Base-by-base conservation (phyloP, 2,797 vertebrate species). In the Podarcis lilfordi region DNA sequence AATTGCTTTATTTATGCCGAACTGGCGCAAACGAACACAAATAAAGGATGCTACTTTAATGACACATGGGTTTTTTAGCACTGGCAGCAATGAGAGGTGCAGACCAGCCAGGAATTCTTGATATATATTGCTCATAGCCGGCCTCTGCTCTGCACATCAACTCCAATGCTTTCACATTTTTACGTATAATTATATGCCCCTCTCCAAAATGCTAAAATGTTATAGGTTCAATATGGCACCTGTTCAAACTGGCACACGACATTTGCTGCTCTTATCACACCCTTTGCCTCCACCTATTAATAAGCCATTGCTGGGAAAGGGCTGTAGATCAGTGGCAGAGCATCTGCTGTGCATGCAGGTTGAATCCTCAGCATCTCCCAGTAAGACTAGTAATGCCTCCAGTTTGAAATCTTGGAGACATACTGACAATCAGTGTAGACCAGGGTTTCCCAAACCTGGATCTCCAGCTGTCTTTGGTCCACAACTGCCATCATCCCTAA, bases 1-100 rank as follows among this genome's bases (percentile, higher is more conserved):
- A 96, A 96, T 96, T 96, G 96, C 96, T 96, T 92, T 96, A 96
- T 97, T 96, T 97, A 96, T 95, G 96, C 95, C 91, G 95, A 97
- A 95, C 93, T 97, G 97, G 95, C 94, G 95, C 91, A 96, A 91
- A 94, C 89, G 35, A 89, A 94, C 91, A 96, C 96, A 97, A 97
- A 94, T 96, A 93, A 96, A 96, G 93, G 94, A 94, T 96, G 96
- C 95, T 90, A 92, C 96, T 96, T 96, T 96, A 96, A 97, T 96
- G 96, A 96, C 95, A 95, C 95, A 94, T 95, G 92, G 96, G 94
- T 96, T 94, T 64, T 95, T 96, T 95, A 96, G 92, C 94, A 94
- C 95, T 95, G 96, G 96, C 94, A 94, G 96, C 96, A 93, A 92
- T 95, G 95, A 93, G 95, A 91, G 91, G 88, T 91, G 92, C 93